Percentiles rank a stretch among this genome's conserved stretches.
These are phyloP conservation scores for Drosophila atripex DNA, from an alignment of 2,888 invertebrate species.

Conservation along the genomic window DNA sequence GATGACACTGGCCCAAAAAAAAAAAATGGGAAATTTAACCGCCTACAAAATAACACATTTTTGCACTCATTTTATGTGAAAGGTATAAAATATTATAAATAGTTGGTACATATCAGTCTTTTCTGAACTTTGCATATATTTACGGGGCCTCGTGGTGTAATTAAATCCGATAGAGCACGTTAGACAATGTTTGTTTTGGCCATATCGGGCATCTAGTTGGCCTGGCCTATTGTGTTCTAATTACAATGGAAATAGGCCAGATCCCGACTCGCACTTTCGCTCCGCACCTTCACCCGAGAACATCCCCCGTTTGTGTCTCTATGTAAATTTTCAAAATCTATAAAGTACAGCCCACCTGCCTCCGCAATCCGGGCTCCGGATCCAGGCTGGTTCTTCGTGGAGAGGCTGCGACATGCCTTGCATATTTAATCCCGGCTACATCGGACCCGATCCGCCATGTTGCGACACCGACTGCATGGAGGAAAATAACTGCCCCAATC, in stretches of 20 bases:
- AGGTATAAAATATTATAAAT: neutral
- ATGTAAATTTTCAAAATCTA: constrained; percentile 37
- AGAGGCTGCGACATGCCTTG: constrained; percentile 46
- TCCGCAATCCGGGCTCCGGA: constrained; percentile 1
- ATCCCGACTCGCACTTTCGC: neutral
- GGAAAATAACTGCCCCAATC: constrained; percentile 37
- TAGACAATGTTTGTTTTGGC: constrained; percentile 11
- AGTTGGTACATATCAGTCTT: too few relatives aligned
- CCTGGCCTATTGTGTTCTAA: constrained; percentile 29
- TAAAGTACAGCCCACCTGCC: constrained; percentile 29
- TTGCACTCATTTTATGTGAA: neutral
- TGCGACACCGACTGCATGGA: constrained; percentile 54
- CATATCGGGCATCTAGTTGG: constrained; percentile 32
- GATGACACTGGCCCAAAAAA: constrained; percentile 43
- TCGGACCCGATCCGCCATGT: constrained; percentile 64
- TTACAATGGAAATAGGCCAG: neutral
- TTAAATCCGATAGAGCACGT: constrained; percentile 4
- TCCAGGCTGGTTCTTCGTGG: neutral
- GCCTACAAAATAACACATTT: neutral
- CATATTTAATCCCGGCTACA: constrained; percentile 66
- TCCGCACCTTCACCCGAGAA: neutral
- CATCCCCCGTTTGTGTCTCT: constrained; percentile 7
- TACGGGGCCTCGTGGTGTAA: neutral
- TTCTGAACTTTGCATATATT: neutral
- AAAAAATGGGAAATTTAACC: neutral